These are phyloP conservation scores for Julus scandinavius DNA, from an alignment of 2,888 invertebrate species.

Conservation along the genomic window DNA sequence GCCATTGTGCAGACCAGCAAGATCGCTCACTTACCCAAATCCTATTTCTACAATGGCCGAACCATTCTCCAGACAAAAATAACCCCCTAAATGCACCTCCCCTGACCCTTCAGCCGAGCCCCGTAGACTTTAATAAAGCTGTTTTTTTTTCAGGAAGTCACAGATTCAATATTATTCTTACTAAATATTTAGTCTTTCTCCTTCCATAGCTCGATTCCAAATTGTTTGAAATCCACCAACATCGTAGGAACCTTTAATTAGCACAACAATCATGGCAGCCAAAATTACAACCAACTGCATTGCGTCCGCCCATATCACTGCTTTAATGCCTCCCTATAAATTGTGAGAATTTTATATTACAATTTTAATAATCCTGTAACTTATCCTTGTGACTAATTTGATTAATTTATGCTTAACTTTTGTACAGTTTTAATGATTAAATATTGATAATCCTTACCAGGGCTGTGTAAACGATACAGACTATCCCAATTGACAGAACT, in stretches of 20 bases:
- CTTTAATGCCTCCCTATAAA: conserved; percentile 66
- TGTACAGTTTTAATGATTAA: no score
- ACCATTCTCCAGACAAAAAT: no score
- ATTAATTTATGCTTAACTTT: neutral
- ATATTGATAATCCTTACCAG: conserved; percentile 63
- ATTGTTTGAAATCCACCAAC: conserved; percentile 61
- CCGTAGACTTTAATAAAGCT: no score
- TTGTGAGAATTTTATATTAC: conserved; percentile 23
- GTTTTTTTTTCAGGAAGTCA: no score
- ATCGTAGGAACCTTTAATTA: conserved; percentile 62
- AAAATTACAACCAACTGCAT: conserved; percentile 65
- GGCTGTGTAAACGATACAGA: conserved; percentile 67
- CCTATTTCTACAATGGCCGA: no score
- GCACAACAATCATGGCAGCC: conserved; percentile 63
- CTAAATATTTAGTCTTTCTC: conserved; percentile 62
- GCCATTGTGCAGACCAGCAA: no score
- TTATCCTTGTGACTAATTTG: neutral
- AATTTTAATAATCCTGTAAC: neutral
- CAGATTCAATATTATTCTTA: conserved; percentile 20
- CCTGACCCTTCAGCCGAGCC: no score
- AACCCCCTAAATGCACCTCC: no score
- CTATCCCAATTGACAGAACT: conserved; percentile 64
- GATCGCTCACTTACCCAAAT: no score
- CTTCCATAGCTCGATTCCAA: conserved; percentile 60
- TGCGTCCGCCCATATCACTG: conserved; percentile 66